Percentiles rank a stretch among this genome's conserved stretches.
Evolutionary conservation across 1,140 invertebrate species (phyloP).

Genomic region (Planococcus citri): DNA sequence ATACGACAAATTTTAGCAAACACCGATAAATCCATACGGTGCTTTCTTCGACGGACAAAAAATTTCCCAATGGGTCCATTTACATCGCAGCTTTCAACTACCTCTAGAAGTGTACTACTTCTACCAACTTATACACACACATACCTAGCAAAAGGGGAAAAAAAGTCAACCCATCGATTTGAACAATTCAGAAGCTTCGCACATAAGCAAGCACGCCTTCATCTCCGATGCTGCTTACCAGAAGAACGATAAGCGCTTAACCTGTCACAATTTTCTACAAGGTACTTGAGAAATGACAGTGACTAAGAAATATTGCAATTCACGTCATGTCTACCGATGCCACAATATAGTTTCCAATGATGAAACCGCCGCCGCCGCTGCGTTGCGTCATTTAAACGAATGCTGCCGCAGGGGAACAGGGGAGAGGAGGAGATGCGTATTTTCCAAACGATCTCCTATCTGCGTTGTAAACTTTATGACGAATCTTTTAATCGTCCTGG

Average conservation of each 20-base stretch:
- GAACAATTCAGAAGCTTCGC: neutral
- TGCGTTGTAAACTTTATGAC: neutral
- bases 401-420: too few relatives aligned
- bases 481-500: neutral
- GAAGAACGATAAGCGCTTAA: neutral
- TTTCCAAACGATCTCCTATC: neutral
- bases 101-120: too few relatives aligned
- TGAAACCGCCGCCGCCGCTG: neutral
- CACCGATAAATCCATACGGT: too few relatives aligned
- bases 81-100: too few relatives aligned
- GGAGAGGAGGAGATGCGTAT: neutral
- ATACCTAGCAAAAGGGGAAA: too few relatives aligned
- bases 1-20: too few relatives aligned
- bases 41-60: too few relatives aligned
- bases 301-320: constrained; percentile 4
- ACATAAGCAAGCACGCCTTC: neutral
- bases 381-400: neutral
- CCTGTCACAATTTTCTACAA: neutral
- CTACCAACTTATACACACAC: too few relatives aligned
- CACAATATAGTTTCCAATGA: neutral
- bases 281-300: neutral
- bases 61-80: too few relatives aligned
- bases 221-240: neutral
- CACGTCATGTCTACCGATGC: neutral
- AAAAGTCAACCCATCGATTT: neutral